These are phyloP conservation scores for Sylvietta virens DNA, from an alignment of 2,113 vertebrate species.

Conservation along the genomic window DNA sequence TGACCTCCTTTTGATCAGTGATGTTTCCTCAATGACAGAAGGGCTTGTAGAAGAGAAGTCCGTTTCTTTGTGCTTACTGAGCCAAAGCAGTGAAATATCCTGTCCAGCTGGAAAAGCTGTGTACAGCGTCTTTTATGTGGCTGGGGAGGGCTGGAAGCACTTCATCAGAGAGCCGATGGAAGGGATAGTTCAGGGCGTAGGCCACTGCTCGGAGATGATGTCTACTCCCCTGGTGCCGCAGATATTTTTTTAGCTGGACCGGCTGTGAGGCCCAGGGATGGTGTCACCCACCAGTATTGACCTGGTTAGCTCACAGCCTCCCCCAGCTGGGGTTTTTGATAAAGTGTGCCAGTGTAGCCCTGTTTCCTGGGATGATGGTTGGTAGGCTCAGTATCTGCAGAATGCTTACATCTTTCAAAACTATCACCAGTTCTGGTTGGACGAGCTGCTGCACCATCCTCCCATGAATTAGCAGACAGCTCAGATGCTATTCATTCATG, in stretches of 20 bases:
- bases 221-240: neutral
- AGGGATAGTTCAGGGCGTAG: neutral
- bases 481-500: neutral
- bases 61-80: neutral
- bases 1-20: neutral
- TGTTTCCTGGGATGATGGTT: neutral
- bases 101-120: neutral
- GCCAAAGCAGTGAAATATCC: neutral
- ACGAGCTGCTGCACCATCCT: neutral
- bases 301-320: neutral
- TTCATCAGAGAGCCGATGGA: neutral
- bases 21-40: neutral
- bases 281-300: neutral
- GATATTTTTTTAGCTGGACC: neutral
- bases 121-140: neutral
- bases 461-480: neutral
- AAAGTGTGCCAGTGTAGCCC: neutral
- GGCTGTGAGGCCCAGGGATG: neutral
- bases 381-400: neutral
- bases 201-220: rapidly evolving
- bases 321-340: neutral
- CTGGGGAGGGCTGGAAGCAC: neutral
- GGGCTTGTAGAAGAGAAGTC: neutral
- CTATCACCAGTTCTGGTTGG: neutral
- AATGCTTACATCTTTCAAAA: neutral